A percentile compares a stretch with the other conserved stretches of the same genome.
Evolutionary conservation across 1,140 invertebrate genomes (phyloP).

Genomic region (Drosophila pseudoananassae): DNA sequence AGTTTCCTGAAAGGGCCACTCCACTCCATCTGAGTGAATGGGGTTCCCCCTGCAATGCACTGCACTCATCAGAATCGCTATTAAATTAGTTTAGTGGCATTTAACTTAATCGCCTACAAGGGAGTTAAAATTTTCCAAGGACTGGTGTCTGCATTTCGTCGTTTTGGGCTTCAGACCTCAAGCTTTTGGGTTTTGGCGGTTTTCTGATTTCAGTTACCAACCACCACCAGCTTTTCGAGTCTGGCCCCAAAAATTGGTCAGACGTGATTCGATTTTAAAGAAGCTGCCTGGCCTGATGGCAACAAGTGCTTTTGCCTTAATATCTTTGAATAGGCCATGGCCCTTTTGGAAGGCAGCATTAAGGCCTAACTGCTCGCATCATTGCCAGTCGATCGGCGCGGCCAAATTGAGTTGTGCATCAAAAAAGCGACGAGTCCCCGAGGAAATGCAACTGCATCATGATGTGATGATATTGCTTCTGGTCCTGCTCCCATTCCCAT

Average conservation of each 20-base stretch:
- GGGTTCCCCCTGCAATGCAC: constrained; percentile 15
- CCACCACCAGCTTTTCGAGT: not conserved
- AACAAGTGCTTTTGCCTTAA: constrained; percentile 68
- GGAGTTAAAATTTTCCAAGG: constrained; percentile 68
- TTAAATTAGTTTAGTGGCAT: constrained; percentile 84
- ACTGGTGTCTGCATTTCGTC: constrained; percentile 5
- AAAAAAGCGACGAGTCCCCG: constrained; percentile 43
- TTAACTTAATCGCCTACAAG: constrained; percentile 84
- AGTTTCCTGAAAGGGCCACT: constrained; percentile 19
- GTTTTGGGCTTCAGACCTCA: not conserved
- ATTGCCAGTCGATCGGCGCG: constrained; percentile 23
- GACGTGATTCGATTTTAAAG: constrained; percentile 83
- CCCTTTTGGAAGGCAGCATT: constrained; percentile 28
- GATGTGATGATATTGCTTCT: constrained; percentile 13
- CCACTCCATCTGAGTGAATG: not conserved
- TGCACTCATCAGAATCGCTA: constrained; percentile 76
- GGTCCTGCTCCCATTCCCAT: not conserved
- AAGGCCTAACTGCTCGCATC: constrained; percentile 27
- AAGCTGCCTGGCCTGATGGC: constrained; percentile 56
- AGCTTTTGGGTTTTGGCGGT: not conserved
- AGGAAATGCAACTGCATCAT: constrained; percentile 48
- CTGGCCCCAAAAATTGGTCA: constrained; percentile 66
- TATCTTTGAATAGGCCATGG: constrained; percentile 61
- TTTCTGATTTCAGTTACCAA: constrained; percentile 6
- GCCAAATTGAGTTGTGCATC: constrained; percentile 75